Conservation (phyloP, 2,888 invertebrate species). For the Patella pellucida region DNA sequence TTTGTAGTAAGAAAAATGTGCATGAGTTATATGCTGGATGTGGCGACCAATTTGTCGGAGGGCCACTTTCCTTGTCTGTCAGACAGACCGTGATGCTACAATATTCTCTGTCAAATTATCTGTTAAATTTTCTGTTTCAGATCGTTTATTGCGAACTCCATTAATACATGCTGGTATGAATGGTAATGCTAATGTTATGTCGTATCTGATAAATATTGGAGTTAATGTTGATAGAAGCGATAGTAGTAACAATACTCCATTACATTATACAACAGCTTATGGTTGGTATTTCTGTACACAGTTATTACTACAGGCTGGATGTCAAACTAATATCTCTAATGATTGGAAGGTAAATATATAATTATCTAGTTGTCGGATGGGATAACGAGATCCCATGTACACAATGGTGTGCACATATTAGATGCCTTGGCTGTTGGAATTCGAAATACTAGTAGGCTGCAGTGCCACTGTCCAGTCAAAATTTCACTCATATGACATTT, state of each 20-base stretch:
- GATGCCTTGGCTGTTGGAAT: too few relatives aligned
- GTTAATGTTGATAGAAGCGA: constrained; percentile 69
- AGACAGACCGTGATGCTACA: too few relatives aligned
- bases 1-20: too few relatives aligned
- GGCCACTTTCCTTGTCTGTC: too few relatives aligned
- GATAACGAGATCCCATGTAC: too few relatives aligned
- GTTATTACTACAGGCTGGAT: constrained; percentile 68
- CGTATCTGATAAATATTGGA: constrained; percentile 70
- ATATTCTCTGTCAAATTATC: background rate
- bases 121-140: constrained; percentile 44
- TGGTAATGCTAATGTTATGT: constrained; percentile 71
- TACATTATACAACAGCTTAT: constrained; percentile 74
- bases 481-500: too few relatives aligned
- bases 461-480: too few relatives aligned
- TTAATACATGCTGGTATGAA: constrained; percentile 72
- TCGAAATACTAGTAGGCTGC: too few relatives aligned
- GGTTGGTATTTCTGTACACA: constrained; percentile 73
- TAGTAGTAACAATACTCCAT: constrained; percentile 72
- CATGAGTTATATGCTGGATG: too few relatives aligned
- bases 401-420: too few relatives aligned
- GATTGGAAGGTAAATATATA: constrained; percentile 66
- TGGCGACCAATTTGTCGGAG: too few relatives aligned
- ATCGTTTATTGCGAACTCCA: constrained; percentile 72
- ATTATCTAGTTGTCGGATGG: too few relatives aligned
- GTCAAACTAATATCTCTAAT: constrained; percentile 64